These are phyloP conservation scores for Eupithecia subfuscata DNA, from an alignment of 2,888 invertebrate species.

Conservation along the genomic window DNA sequence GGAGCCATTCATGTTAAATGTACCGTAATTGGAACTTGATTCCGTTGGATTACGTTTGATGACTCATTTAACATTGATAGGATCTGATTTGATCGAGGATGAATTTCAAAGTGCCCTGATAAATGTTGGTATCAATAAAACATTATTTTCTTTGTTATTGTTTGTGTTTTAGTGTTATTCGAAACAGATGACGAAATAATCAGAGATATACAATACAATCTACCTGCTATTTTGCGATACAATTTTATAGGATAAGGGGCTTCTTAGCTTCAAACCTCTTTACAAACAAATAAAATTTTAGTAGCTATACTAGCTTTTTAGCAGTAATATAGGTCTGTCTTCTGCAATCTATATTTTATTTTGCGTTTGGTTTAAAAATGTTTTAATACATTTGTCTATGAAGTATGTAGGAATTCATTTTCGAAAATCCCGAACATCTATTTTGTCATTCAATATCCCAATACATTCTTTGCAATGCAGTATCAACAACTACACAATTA, in stretches of 20 bases:
- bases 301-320: not conserved
- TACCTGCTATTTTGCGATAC: no score
- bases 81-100: conserved; percentile 13
- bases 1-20: conserved; percentile 72
- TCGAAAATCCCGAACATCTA: not conserved
- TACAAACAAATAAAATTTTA: no score
- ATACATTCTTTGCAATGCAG: no score
- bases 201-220: not conserved
- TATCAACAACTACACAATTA: not conserved
- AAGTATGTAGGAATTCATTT: not conserved
- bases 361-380: not conserved
- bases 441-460: not conserved
- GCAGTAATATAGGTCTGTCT: not conserved
- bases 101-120: conserved; percentile 11
- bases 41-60: conserved; percentile 60
- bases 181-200: not conserved
- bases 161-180: not conserved
- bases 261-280: not conserved
- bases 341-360: not conserved
- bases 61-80: conserved; percentile 47
- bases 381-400: not conserved
- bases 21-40: conserved; percentile 79
- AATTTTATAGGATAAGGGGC: not conserved
- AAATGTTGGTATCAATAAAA: not conserved
- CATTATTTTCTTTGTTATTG: not conserved